phyloP scores from a whole-genome alignment of 1,140 invertebrate genomes.

The Drosophila ironensis region DNA sequence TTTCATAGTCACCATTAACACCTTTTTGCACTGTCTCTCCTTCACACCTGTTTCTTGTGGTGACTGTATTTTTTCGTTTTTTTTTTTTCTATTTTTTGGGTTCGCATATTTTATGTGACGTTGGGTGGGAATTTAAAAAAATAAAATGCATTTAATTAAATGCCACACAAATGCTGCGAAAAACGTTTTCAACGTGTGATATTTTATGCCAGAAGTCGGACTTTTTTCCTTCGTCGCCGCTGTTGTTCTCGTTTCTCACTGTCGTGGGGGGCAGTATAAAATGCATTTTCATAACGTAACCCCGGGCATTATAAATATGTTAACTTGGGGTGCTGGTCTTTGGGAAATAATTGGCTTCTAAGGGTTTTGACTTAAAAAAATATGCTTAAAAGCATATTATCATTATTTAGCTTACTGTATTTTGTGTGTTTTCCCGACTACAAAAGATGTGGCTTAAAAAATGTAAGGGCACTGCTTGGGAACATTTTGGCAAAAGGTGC shows the following conservation, averaged over 20 bases:
- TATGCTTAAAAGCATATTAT: not conserved
- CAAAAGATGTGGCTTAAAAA: too few relatives aligned
- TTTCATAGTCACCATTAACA: conserved; percentile 78
- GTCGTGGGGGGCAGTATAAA: conserved; percentile 4
- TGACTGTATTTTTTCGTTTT: not conserved
- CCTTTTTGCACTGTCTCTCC: conserved; percentile 60
- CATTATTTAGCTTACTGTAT: too few relatives aligned
- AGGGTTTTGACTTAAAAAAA: too few relatives aligned
- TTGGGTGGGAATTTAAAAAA: conserved; percentile 33
- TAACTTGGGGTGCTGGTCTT: not conserved
- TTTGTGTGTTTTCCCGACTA: too few relatives aligned
- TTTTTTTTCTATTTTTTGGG: conserved; percentile 1
- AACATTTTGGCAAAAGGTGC: too few relatives aligned
- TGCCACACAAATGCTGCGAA: conserved; percentile 70
- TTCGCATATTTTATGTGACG: conserved; percentile 72
- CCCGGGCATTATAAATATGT: conserved; percentile 31
- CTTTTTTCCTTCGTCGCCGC: conserved; percentile 1
- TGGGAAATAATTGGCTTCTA: too few relatives aligned
- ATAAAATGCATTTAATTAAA: conserved; percentile 77
- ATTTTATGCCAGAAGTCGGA: conserved; percentile 55
- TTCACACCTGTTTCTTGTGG: conserved; percentile 52
- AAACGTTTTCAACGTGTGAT: conserved; percentile 63
- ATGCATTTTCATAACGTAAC: conserved; percentile 34
- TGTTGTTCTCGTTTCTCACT: conserved; percentile 31
- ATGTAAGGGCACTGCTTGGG: too few relatives aligned